Base-by-base conservation (phyloP, 92 coral and sea anemone genomes). In the Metridium senile region DNA sequence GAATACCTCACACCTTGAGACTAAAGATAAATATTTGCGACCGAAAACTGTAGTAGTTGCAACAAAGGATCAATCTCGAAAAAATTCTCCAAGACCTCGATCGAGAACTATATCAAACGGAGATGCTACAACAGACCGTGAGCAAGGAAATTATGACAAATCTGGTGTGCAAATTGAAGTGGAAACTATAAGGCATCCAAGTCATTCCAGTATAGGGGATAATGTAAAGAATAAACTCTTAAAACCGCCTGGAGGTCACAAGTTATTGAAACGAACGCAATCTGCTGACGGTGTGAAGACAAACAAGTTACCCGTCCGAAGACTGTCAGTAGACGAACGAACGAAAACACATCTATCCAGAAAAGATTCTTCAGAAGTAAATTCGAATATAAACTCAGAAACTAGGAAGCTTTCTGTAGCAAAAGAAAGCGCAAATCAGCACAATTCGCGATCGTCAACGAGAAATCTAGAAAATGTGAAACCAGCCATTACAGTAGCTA, bases 1-100 rank as follows among this genome's bases (percentile, higher is more conserved):
- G 11, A 18, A 28, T 27, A 63, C 8, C 26, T 8, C 26, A 26
- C 21, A 21, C 17, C 9, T 6, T 63, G 21, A 63, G 27, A 13
- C 1, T 7, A 28, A 28, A 3, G 27, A 19, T 20, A 63, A 63
- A 63, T 31, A 63, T 63, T 30, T 63, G 22, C 39, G 69, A 16
- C 69, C 69, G 11, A 63, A 63, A 31, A 63, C 69, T 21, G 69
- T 39, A 63, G 69, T 21, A 11, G 69, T 28, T 8, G 69, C 33
- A n/a, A 13, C 1, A 7, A 28, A 4, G 27, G 17, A 7, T 7
- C n/a, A 23, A 1, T 63, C 43, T 4, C 69, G 69, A 28, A 20
- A 3, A 10, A 2, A 13, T 20, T 54, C 59, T 6, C 25, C 59
- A 3, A 21, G n/a, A 54, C 3, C 59, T 54, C 3, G 25, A 54